Evolutionary conservation across 2,888 invertebrate species (phyloP).

Genomic region (Xestia c-nigrum): DNA sequence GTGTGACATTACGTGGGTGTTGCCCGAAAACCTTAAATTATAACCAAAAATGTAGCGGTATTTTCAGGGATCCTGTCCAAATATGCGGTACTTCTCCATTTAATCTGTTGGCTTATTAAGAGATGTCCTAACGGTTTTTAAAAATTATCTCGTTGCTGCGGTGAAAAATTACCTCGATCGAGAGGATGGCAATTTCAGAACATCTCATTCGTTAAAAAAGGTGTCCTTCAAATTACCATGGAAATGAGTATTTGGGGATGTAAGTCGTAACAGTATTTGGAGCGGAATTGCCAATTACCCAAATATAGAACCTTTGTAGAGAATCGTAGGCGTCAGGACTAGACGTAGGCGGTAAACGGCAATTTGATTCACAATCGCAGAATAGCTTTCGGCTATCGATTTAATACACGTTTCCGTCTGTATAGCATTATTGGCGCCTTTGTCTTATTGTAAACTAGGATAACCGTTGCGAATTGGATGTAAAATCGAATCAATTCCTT

Average conservation of each 20-base stretch:
- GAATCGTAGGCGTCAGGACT: constrained; percentile 23
- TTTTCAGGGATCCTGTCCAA: constrained; percentile 22
- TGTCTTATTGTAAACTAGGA: constrained; percentile 22
- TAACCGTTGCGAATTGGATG: not conserved
- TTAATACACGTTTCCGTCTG: constrained; percentile 15
- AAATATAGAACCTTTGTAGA: constrained; percentile 8
- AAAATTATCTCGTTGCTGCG: not conserved
- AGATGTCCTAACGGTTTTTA: constrained; percentile 10
- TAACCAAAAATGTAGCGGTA: constrained; percentile 39
- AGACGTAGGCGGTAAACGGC: constrained; percentile 9
- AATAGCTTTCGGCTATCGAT: constrained; percentile 26
- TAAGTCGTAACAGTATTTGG: constrained; percentile 25
- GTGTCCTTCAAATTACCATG: constrained; percentile 41
- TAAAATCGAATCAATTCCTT: not conserved
- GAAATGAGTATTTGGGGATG: constrained; percentile 25
- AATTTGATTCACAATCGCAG: constrained; percentile 28
- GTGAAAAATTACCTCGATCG: constrained; percentile 9
- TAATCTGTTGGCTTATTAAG: constrained; percentile 22
- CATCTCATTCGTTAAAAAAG: constrained; percentile 8
- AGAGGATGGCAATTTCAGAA: constrained; percentile 1
- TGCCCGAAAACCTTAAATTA: constrained; percentile 46
- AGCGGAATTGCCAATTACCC: constrained; percentile 28
- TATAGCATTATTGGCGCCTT: constrained; percentile 18
- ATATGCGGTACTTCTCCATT: constrained; percentile 12
- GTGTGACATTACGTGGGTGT: constrained; percentile 19